A percentile compares a stretch with the other conserved stretches of the same genome.
These are phyloP conservation scores for Noctua janthe DNA, from an alignment of 2,888 invertebrate genomes.

Conservation along the genomic window DNA sequence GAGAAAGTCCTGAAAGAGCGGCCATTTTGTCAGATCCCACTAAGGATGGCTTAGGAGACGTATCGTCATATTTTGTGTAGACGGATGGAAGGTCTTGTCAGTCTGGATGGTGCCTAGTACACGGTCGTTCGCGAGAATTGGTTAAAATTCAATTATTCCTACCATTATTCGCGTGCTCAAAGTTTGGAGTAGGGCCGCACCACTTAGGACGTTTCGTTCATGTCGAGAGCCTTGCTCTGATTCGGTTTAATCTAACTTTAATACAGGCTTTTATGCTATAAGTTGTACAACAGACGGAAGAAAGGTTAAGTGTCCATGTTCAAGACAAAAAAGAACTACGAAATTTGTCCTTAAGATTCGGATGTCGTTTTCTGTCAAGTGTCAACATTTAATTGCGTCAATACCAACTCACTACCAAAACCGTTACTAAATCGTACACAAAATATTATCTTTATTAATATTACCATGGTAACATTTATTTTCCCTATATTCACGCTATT, in stretches of 20 bases:
- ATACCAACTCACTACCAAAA: neutral
- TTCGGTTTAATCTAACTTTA: conserved; percentile 78
- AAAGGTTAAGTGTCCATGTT: conserved; percentile 36
- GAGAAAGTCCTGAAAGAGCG: conserved; percentile 69
- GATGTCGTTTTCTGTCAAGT: neutral
- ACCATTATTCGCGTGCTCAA: conserved; percentile 80
- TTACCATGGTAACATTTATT: conserved; percentile 12
- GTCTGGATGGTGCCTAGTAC: conserved; percentile 66
- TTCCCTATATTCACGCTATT: conserved; percentile 33
- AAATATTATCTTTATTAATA: neutral
- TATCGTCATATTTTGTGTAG: conserved; percentile 47
- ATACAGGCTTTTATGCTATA: conserved; percentile 69
- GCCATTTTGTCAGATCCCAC: conserved; percentile 68
- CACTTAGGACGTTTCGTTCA: conserved; percentile 78
- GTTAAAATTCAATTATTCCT: conserved; percentile 86
- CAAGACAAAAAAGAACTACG: conserved; percentile 14
- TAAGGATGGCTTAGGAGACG: conserved; percentile 20
- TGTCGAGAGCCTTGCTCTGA: conserved; percentile 70
- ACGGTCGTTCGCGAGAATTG: conserved; percentile 79
- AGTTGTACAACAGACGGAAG: conserved; percentile 51
- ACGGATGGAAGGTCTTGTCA: conserved; percentile 60
- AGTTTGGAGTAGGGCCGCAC: conserved; percentile 76
- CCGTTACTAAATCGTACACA: conserved; percentile 3
- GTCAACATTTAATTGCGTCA: neutral
- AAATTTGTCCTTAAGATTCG: neutral